A percentile compares a stretch with the other conserved stretches of the same genome.
These are phyloP conservation scores for Caenorhabditis tropicalis DNA, from an alignment of 1,140 invertebrate genomes.

Conservation along the genomic window DNA sequence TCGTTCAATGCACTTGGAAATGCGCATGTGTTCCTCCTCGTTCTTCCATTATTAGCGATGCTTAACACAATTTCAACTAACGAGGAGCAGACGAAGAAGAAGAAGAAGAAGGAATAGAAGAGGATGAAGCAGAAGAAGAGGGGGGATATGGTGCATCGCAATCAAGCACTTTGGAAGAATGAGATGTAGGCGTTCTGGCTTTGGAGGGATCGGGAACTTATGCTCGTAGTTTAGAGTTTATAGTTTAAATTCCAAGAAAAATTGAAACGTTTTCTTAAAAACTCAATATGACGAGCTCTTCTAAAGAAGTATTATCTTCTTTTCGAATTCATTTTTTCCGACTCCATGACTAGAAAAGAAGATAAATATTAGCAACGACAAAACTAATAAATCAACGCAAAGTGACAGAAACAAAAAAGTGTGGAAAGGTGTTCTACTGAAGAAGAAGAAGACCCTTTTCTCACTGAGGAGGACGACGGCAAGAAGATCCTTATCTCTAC, in stretches of 20 bases:
- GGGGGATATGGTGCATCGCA: not conserved
- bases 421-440: slow-evolving; percentile 1
- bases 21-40: slow-evolving; percentile 25
- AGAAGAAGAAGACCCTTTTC: not conserved
- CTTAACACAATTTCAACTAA: slow-evolving; percentile 44
- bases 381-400: slow-evolving; percentile 3
- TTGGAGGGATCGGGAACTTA: not conserved
- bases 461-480: too few species aligned
- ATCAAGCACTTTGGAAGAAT: slow-evolving; percentile 22
- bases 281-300: not conserved
- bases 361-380: not conserved
- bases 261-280: not conserved
- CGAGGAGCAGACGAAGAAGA: not conserved
- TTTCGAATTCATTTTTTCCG: too few species aligned
- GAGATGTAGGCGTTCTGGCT: not conserved
- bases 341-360: too few species aligned
- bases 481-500: not conserved
- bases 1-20: slow-evolving; percentile 17
- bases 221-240: too few species aligned
- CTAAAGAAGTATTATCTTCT: too few species aligned
- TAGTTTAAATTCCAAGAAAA: too few species aligned
- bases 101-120: not conserved
- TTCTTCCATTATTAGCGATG: slow-evolving; percentile 31
- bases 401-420: slow-evolving; percentile 30
- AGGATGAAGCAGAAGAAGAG: not conserved